Evolutionary conservation across 2,797 vertebrate genomes (phyloP).

Genomic region (Sebastes itinus): DNA sequence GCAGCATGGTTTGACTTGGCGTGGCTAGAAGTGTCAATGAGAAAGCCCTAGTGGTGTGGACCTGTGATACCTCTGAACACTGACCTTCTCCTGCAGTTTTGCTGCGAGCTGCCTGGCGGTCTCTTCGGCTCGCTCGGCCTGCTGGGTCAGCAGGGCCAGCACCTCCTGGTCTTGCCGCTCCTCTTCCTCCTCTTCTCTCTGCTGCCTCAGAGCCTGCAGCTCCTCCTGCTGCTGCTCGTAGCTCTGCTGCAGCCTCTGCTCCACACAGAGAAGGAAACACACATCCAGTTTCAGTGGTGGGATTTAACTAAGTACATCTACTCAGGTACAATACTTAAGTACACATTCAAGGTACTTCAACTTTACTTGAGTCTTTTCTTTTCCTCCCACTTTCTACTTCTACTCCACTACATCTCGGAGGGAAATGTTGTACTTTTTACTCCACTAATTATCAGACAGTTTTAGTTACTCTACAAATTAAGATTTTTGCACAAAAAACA

Average conservation of each 20-base stretch:
- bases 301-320: neutral
- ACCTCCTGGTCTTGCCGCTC: conserved; percentile 36
- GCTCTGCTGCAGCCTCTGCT: conserved; percentile 68
- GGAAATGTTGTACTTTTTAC: no score
- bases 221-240: conserved; percentile 57
- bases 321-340: neutral
- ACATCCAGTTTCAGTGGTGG: neutral
- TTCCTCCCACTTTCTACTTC: no score
- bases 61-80: neutral
- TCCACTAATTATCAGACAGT: no score
- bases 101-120: conserved; percentile 40
- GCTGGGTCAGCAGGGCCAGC: conserved; percentile 46
- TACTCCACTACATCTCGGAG: no score
- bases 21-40: no score
- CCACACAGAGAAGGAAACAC: neutral
- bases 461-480: no score
- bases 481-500: no score
- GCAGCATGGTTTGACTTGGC: no score
- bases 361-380: no score
- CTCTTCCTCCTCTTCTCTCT: conserved; percentile 27
- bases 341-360: neutral
- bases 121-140: conserved; percentile 59
- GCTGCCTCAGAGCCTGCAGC: conserved; percentile 51
- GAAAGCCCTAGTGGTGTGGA: no score
- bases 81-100: conserved; percentile 76